Evolutionary conservation across 30 jellyfish, hydroid and myxozoan species (phyloP).

Genomic region (Aurelia sp.): DNA sequence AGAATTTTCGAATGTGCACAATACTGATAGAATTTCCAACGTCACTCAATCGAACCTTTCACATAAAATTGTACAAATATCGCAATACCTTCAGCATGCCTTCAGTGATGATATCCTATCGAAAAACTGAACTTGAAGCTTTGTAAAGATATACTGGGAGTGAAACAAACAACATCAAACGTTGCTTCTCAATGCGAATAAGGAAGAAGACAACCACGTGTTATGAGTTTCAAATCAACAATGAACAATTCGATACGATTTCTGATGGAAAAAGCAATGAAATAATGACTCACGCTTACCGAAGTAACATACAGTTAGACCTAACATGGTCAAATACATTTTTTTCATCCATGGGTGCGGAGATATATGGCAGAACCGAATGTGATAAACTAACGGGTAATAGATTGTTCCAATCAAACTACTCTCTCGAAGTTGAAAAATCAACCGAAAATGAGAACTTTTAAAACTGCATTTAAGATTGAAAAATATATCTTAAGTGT

Average conservation of each 20-base stretch:
- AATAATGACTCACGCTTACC: constrained; percentile 14
- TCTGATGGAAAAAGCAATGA: constrained; percentile 28
- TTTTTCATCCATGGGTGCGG: constrained; percentile 6
- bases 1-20: too few relatives aligned
- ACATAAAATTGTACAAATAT: too few relatives aligned
- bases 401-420: constrained; percentile 10
- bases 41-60: too few relatives aligned
- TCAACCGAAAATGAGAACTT: constrained; percentile 7
- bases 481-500: background rate
- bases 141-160: too few relatives aligned
- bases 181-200: too few relatives aligned
- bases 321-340: constrained; percentile 19
- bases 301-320: constrained; percentile 7
- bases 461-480: constrained; percentile 17
- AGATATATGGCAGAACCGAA: constrained; percentile 18
- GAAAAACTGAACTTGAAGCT: too few relatives aligned
- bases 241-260: background rate
- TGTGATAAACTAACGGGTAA: constrained; percentile 18
- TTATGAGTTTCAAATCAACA: background rate
- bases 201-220: too few relatives aligned
- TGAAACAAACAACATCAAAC: too few relatives aligned
- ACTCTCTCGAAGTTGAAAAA: constrained; percentile 2
- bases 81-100: too few relatives aligned
- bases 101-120: too few relatives aligned
- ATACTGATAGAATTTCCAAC: too few relatives aligned